Base-by-base conservation (phyloP, 2,113 vertebrate genomes). In the Phocoena sinus region DNA sequence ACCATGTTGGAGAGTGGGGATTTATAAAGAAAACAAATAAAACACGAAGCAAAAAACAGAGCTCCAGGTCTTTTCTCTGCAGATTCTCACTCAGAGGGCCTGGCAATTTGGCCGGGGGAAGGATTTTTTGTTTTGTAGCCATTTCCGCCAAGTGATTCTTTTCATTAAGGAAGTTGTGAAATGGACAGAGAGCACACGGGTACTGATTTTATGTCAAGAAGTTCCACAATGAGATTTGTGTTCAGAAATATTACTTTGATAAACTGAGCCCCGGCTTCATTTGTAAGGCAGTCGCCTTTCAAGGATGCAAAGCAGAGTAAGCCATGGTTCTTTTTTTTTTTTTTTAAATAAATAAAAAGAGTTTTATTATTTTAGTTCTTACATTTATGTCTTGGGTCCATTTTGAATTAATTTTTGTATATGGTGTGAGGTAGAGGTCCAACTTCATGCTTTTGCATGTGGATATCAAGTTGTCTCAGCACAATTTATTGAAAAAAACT, bases 21-120 rank as follows among this genome's bases (percentile, higher is more conserved):
- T 76, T 89, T 81, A 56, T 90, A 47, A 94, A 89, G 76, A 83
- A 95, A 73, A 53, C 13, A 60, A 83, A 83, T 31, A 89, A 94
- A 88, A 80, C 33, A 18, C 70, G 28, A 58, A 88, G 15, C 38
- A 74, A 82, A 82, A 83, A 82, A 36, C 50, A 93, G 65, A 36
- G 53, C 21, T 47, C 47, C 1, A 23, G 33, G 31, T 11, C 3
- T 94, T 81, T 67, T 28, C 38, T 74, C 79, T 68, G n/a, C 38
- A 70, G 26, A 86, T 33, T 94, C 38, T 82, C 18, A 56, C 53
- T 96, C 65, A 58, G 31, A 91, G 20, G 36, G 18, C 26, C 36
- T 93, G 65, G 68, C 8, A 58, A 63, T 71, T 94, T 58, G 56
- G 56, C 2, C 0, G 25, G 58, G 23, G 8, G 44, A n/a, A 4